A percentile compares a stretch with the other conserved stretches of the same genome.
These are phyloP conservation scores for Tympanuchus pallidicinctus DNA, from an alignment of 2,113 vertebrate genomes.

Conservation along the genomic window DNA sequence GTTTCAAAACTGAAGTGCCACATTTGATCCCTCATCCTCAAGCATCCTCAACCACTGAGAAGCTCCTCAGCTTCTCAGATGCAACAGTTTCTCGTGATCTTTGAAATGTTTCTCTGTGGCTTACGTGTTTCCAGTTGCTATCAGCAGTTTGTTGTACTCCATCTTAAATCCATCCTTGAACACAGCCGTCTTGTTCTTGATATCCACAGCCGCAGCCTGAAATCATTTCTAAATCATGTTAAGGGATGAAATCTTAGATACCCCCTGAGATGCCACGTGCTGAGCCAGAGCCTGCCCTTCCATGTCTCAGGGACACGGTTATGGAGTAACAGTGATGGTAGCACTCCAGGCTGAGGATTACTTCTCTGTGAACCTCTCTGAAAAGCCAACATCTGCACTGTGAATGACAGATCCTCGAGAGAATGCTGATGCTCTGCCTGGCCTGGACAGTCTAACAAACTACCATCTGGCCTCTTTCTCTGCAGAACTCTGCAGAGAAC, in stretches of 20 bases:
- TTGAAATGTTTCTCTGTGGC: background rate
- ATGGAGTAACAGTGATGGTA: too few species aligned
- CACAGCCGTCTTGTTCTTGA: constrained; percentile 87
- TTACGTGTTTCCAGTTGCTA: constrained; percentile 95
- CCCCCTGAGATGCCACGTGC: background rate
- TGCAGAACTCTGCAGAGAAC: background rate
- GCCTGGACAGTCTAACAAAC: background rate
- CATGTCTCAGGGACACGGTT: too few species aligned
- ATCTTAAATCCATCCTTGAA: constrained; percentile 95
- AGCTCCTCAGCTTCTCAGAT: background rate
- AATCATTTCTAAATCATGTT: constrained; percentile 42
- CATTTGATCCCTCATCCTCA: background rate
- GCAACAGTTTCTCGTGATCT: background rate
- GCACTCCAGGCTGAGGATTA: background rate
- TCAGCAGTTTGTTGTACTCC: constrained; percentile 95
- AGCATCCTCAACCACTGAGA: background rate
- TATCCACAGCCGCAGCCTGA: constrained; percentile 89
- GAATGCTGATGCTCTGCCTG: background rate
- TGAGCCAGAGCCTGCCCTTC: background rate
- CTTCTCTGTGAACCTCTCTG: background rate
- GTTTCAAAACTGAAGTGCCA: background rate
- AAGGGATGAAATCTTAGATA: background rate
- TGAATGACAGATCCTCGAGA: background rate
- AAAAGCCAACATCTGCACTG: background rate
- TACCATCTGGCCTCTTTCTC: background rate